These are phyloP conservation scores for Rotaria socialis DNA, from an alignment of 2,888 invertebrate genomes.

Conservation along the genomic window DNA sequence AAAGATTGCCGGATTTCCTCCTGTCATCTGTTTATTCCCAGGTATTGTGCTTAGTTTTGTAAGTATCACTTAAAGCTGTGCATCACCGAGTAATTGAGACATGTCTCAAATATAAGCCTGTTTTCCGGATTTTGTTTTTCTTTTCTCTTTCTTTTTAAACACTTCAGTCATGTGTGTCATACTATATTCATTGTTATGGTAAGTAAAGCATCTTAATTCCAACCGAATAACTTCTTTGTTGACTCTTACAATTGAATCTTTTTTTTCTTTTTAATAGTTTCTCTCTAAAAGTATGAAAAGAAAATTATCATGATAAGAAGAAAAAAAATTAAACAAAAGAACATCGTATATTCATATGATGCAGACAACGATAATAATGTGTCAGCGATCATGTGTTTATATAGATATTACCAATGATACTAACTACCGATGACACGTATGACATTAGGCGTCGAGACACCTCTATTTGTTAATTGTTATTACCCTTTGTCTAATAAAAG, in stretches of 20 bases:
- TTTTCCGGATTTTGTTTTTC: neutral
- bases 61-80: neutral
- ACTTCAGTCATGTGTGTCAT: too few species aligned
- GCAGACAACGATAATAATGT: neutral
- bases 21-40: neutral
- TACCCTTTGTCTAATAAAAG: neutral
- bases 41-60: neutral
- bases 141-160: neutral
- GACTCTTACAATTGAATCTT: neutral
- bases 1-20: constrained; percentile 2
- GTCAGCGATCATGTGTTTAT: neutral
- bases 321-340: neutral
- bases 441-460: constrained; percentile 20
- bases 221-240: neutral
- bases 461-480: constrained; percentile 23
- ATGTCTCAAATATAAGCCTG: neutral
- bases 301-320: neutral
- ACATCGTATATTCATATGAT: neutral
- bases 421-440: constrained; percentile 24
- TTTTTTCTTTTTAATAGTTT: neutral
- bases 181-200: neutral
- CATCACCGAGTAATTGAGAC: neutral
- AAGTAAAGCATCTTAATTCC: constrained; percentile 4
- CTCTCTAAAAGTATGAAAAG: neutral
- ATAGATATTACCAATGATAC: neutral